phyloP scores from a whole-genome alignment of 2,113 vertebrate species.

The Chamaea fasciata region DNA sequence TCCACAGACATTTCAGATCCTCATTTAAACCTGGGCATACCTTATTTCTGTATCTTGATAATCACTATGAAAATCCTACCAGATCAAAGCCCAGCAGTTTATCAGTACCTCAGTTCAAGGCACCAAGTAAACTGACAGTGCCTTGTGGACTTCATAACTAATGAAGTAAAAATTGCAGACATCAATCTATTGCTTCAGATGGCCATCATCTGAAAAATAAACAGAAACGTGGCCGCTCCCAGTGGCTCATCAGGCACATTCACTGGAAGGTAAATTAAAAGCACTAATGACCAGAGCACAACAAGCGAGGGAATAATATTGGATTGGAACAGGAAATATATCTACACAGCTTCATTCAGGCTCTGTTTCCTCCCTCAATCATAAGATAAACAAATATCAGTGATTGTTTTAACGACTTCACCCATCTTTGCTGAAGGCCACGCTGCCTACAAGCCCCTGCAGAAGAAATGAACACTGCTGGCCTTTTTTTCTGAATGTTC shows the following conservation, averaged over 20 bases:
- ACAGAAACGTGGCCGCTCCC: not conserved
- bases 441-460: fast-evolving
- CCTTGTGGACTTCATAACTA: not conserved
- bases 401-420: not conserved
- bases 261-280: not conserved
- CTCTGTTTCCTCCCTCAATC: not conserved
- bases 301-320: not conserved
- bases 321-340: not conserved
- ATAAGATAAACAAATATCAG: not conserved
- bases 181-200: constrained; percentile 8
- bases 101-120: not conserved
- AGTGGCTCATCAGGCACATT: not conserved
- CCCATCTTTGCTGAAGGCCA: not conserved
- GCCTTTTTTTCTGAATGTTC: not conserved
- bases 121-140: not conserved
- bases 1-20: not conserved
- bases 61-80: not conserved
- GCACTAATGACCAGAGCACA: not conserved
- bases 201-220: not conserved
- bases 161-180: not conserved
- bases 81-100: not conserved
- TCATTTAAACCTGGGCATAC: not conserved
- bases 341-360: not conserved
- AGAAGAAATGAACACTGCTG: not conserved
- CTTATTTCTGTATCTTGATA: not conserved